phyloP scores from a whole-genome alignment of 1,140 invertebrate genomes.

The Sycophaga agraensis region DNA sequence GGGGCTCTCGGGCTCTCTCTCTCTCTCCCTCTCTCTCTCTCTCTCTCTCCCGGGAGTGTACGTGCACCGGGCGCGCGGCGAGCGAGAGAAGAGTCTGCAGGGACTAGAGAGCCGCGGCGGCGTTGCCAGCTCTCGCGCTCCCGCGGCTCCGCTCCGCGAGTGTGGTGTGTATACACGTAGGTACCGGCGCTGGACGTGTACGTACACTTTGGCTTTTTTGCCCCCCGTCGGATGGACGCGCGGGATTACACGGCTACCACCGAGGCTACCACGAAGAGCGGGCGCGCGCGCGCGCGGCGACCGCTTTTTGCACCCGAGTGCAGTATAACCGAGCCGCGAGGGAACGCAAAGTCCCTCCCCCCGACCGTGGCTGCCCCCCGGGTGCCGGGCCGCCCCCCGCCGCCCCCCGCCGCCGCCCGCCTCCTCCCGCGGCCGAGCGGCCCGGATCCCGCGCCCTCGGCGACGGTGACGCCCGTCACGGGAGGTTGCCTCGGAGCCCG shows the following conservation, averaged over 20 bases:
- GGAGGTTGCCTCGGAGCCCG: too few species aligned
- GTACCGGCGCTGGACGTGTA: conserved; percentile 10
- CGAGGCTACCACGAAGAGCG: conserved; percentile 44
- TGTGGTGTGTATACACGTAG: conserved; percentile 33
- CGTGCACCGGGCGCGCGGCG: too few species aligned
- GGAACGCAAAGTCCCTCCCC: conserved; percentile 9
- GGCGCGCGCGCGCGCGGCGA: conserved; percentile 37
- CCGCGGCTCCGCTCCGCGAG: too few species aligned
- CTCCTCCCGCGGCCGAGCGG: too few species aligned
- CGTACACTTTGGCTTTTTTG: conserved; percentile 22
- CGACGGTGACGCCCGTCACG: conserved; percentile 2
- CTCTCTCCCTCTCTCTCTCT: too few species aligned
- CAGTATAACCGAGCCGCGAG: background rate
- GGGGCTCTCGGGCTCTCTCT: too few species aligned
- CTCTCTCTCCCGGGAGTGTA: too few species aligned
- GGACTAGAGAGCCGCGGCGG: too few species aligned
- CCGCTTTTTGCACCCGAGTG: conserved; percentile 43
- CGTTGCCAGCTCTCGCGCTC: conserved; percentile 40
- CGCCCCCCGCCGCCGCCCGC: too few species aligned
- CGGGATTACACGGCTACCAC: conserved; percentile 43
- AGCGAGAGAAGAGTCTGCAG: too few species aligned
- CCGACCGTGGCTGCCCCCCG: conserved; percentile 7
- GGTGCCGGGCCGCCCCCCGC: conserved; percentile 19
- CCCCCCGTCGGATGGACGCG: conserved; percentile 24
- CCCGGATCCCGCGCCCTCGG: too few species aligned